Conservation (phyloP, 2,797 vertebrate genomes). For the Pangasius djambal region DNA sequence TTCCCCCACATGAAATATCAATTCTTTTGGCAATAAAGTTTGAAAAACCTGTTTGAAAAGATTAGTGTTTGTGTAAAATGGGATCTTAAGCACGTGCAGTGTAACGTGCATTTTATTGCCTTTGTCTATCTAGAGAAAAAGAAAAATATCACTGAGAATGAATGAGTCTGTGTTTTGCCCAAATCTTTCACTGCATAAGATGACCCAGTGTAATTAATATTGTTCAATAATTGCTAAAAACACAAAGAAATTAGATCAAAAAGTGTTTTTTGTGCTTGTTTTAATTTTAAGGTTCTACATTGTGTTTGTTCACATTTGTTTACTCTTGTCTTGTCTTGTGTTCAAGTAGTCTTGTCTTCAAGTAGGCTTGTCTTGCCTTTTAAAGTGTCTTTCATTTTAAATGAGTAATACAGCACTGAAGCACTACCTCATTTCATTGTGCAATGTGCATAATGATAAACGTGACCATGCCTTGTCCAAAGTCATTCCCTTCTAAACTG, state of each 20-base stretch:
- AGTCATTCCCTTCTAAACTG: neutral
- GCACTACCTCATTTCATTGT: neutral
- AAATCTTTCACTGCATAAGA: neutral
- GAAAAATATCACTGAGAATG: neutral
- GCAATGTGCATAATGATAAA: slow-evolving; percentile 1
- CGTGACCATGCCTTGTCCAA: neutral
- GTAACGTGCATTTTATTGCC: neutral
- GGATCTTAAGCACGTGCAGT: neutral
- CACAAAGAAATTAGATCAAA: neutral
- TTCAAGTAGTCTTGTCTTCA: neutral
- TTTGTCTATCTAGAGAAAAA: neutral
- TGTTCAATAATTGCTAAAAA: neutral
- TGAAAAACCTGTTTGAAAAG: neutral
- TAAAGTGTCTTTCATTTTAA: neutral
- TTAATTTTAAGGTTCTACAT: neutral
- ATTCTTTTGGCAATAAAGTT: neutral
- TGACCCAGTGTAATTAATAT: neutral
- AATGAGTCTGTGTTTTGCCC: neutral
- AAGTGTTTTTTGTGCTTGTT: no score
- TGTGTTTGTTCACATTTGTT: neutral
- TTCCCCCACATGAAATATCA: neutral
- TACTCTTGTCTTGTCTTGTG: neutral
- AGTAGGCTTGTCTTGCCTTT: neutral
- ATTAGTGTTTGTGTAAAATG: neutral
- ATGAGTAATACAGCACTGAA: neutral